A percentile compares a stretch with the other conserved stretches of the same genome.
Conservation (phyloP, 2,113 vertebrate species). For the Thamnaconus septentrionalis region DNA sequence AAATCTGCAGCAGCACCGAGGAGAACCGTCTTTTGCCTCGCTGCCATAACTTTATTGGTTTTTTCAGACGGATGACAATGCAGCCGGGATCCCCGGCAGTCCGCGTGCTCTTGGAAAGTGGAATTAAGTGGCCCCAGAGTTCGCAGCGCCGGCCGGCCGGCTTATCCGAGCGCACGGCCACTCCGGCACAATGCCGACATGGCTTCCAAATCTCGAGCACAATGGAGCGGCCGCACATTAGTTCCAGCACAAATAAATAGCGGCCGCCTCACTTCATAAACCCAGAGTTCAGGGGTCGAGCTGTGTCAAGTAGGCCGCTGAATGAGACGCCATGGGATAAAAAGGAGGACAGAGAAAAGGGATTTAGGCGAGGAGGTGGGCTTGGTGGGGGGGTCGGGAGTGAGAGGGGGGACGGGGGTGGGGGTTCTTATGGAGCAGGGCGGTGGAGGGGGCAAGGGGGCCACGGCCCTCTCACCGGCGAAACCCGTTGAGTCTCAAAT, state of each 20-base stretch:
- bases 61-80: constrained; percentile 27
- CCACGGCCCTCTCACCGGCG: constrained; percentile 60
- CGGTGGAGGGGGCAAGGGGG: constrained; percentile 58
- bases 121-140: constrained; percentile 37
- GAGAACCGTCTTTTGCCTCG: constrained; percentile 1
- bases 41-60: constrained; percentile 31
- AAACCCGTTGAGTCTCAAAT: constrained; percentile 70
- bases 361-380: constrained; percentile 59
- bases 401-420: constrained; percentile 62
- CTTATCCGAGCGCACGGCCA: constrained; percentile 60
- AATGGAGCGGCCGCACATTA: constrained; percentile 60
- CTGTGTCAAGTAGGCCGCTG: constrained; percentile 72
- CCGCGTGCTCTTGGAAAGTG: constrained; percentile 29
- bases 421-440: constrained; percentile 56
- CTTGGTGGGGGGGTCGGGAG: constrained; percentile 62
- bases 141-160: constrained; percentile 47
- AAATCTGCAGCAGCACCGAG: neutral
- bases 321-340: constrained; percentile 73
- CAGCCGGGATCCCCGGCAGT: constrained; percentile 19
- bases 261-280: constrained; percentile 73
- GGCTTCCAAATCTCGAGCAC: constrained; percentile 59
- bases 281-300: constrained; percentile 71
- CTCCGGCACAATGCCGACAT: constrained; percentile 60
- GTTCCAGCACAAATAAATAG: constrained; percentile 68
- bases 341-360: constrained; percentile 63